Conservation (phyloP, 2,797 vertebrate genomes). For the Chaetodon trifasciatus region DNA sequence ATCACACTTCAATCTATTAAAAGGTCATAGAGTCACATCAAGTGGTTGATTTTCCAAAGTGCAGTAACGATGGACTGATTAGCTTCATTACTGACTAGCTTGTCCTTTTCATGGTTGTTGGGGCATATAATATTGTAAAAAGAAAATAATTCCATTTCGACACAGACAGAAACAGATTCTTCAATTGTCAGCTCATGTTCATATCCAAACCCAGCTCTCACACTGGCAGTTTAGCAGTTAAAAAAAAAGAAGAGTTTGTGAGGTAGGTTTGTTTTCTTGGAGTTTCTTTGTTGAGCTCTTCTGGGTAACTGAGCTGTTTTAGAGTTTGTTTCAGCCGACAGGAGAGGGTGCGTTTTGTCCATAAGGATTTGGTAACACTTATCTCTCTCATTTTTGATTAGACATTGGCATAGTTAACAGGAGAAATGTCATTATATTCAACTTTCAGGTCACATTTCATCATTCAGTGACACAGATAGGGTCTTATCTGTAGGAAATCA, state of each 20-base stretch:
- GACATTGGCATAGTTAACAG: background rate
- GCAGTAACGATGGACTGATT: background rate
- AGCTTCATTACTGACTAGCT: background rate
- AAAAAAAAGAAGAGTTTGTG: background rate
- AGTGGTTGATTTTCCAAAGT: background rate
- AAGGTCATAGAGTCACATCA: background rate
- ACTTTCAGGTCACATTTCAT: background rate
- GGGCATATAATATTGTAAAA: background rate
- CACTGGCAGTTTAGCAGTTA: background rate
- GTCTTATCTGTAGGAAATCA: slow-evolving; percentile 9
- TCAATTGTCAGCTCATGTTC: background rate
- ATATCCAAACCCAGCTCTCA: background rate
- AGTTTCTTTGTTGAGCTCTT: background rate
- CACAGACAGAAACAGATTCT: background rate
- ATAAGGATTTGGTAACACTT: background rate
- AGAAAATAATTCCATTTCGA: background rate
- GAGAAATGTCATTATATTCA: background rate
- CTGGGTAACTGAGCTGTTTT: background rate
- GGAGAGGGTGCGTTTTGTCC: background rate
- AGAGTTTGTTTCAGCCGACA: background rate
- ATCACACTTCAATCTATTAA: background rate
- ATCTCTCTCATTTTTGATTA: background rate
- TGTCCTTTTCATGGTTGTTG: background rate
- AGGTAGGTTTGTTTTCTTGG: background rate
- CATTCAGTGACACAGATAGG: background rate